Evolutionary conservation across 2,113 vertebrate species (phyloP).

Genomic region (Alces alces): DNA sequence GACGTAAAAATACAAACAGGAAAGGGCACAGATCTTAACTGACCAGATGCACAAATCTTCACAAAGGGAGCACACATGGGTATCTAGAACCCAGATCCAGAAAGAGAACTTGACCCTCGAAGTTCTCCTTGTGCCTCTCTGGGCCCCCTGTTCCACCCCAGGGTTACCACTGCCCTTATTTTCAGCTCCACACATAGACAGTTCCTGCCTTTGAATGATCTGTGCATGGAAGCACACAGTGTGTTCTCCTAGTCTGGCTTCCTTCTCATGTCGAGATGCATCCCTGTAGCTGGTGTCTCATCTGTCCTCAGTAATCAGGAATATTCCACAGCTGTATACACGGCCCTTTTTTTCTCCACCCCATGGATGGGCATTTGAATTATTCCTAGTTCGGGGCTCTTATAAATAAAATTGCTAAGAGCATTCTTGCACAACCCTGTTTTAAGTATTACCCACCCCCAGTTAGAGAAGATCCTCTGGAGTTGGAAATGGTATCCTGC

Average conservation of each 20-base stretch:
- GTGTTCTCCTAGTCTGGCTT: not conserved
- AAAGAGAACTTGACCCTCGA: not conserved
- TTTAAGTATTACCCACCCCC: not conserved
- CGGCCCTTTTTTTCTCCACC: not conserved
- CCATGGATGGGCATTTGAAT: not conserved
- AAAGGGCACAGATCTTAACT: not conserved
- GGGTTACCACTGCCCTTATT: not conserved
- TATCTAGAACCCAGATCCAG: not conserved
- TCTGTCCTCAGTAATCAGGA: not conserved
- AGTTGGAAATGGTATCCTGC: not conserved
- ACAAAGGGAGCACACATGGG: accelerated
- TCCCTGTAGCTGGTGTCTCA: not conserved
- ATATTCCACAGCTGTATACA: accelerated
- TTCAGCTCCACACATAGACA: accelerated
- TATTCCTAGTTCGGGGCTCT: not conserved
- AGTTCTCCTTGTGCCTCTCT: accelerated
- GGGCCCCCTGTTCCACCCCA: not conserved
- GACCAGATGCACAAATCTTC: not conserved
- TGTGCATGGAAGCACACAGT: accelerated
- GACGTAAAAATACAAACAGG: not conserved
- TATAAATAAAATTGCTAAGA: not conserved
- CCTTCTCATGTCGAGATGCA: no score
- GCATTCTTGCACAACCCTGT: not conserved
- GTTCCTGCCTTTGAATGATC: not conserved
- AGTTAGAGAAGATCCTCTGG: not conserved